A percentile compares a stretch with the other conserved stretches of the same genome.
Evolutionary conservation across 1,140 invertebrate genomes (phyloP).

Genomic region (Diabrotica undecimpunctata): DNA sequence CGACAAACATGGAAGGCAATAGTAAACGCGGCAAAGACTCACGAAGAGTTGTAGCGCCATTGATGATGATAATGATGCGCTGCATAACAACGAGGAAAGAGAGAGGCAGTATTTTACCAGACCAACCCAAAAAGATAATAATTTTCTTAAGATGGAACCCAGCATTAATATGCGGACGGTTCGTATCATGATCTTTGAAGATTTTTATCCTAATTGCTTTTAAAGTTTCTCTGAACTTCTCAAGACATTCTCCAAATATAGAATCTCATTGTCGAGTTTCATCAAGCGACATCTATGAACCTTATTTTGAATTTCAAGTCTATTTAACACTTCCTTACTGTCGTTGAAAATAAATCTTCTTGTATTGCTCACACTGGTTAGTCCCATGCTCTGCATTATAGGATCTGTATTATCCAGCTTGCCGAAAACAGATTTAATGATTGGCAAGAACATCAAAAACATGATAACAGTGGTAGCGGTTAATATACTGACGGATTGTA

Average conservation of each 20-base stretch:
- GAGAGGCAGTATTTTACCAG: too few species aligned
- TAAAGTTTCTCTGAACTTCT: not conserved
- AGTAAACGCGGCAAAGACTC: too few species aligned
- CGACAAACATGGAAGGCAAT: too few species aligned
- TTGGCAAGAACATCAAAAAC: conserved; percentile 83
- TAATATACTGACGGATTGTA: conserved; percentile 77
- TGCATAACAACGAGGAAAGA: too few species aligned
- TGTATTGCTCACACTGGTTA: conserved; percentile 85
- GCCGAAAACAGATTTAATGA: conserved; percentile 60
- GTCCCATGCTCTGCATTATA: conserved; percentile 80
- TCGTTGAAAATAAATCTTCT: conserved; percentile 70
- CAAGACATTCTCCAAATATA: conserved; percentile 58
- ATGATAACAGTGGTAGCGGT: conserved; percentile 82
- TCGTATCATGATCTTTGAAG: too few species aligned
- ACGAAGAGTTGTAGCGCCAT: too few species aligned
- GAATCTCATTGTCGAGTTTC: conserved; percentile 75
- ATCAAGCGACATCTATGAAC: conserved; percentile 82
- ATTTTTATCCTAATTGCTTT: too few species aligned
- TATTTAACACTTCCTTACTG: conserved; percentile 73
- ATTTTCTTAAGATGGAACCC: too few species aligned
- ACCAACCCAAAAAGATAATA: too few species aligned
- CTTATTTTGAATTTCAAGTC: conserved; percentile 86
- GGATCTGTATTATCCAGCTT: conserved; percentile 65
- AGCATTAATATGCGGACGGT: too few species aligned
- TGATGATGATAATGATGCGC: too few species aligned